Conservation (phyloP, 2,888 invertebrate genomes). For the Drosophila diplacantha region DNA sequence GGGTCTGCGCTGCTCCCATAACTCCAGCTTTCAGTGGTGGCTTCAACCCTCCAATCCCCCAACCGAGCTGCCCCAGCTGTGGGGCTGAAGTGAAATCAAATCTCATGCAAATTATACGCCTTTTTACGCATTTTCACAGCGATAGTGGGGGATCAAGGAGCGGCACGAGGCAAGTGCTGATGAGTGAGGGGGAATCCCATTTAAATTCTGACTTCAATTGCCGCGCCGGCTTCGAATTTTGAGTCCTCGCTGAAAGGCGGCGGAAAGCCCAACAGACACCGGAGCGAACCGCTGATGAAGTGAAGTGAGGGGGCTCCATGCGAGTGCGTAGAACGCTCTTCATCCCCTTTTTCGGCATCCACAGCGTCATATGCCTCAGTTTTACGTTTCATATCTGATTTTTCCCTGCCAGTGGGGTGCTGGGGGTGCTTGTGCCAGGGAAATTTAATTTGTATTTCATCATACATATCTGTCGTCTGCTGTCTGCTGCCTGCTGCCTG, state of each 20-base stretch:
- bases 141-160: constrained; percentile 24
- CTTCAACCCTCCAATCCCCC: background rate
- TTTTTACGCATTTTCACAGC: constrained; percentile 63
- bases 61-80: background rate
- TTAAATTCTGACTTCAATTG: constrained; percentile 61
- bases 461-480: constrained; percentile 52
- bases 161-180: constrained; percentile 31
- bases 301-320: no score
- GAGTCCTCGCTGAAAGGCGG: constrained; percentile 5
- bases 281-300: constrained; percentile 33
- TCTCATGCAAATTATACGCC: constrained; percentile 69
- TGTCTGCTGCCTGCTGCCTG: constrained; percentile 11
- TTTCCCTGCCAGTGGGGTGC: constrained; percentile 31
- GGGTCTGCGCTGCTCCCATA: constrained; percentile 4
- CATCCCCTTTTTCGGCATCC: background rate
- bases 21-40: background rate
- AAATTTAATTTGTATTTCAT: constrained; percentile 71
- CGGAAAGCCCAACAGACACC: constrained; percentile 3
- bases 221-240: constrained; percentile 43
- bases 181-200: constrained; percentile 33
- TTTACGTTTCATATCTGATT: constrained; percentile 71
- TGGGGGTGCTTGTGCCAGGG: constrained; percentile 44
- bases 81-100: constrained; percentile 58
- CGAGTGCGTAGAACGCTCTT: background rate
- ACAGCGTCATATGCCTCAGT: constrained; percentile 17